Base-by-base conservation (phyloP, 2,113 vertebrate species). In the Bambusicola thoracicus region DNA sequence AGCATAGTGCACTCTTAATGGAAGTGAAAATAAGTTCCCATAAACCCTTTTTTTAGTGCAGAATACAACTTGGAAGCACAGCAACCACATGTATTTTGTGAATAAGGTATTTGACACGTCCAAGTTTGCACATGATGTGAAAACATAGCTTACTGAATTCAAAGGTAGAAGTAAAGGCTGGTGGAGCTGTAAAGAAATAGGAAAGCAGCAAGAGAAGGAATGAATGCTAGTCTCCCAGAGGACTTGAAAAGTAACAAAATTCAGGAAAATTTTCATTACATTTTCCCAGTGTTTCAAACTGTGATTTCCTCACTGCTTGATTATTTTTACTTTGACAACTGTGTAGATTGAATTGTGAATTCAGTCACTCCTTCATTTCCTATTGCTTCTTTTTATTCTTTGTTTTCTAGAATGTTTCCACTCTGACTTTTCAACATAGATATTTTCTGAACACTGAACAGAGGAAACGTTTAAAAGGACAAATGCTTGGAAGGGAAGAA, bases 281-380 rank as follows among this genome's bases (percentile, higher is more conserved):
- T 61, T 83, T 90, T 29, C 34, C 19, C 61, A 86, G 43, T 34
- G 59, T 77, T 82, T 73, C 68, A 88, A 83, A 74, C 51, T 58
- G 46, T 81, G 48, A 69, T 90, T 90, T 86, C 34, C 32, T 3
- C 65, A 0, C 34, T 92, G 55, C 46, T 77, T 72, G 32, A 81
- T 79, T 87, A 55, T 81, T 91, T 89, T 85, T 29, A 66, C 68
- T 88, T 74, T 77, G 65, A 85, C 46, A 76, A 49, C 41, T 80
- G 3, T 13, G 66, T 74, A 15, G 41, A 66, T 21, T 66, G 65
- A 85, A 67, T 49, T 68, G 25, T 51, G 59, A 87, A 77, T 55
- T 66, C 59, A 74, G 24, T 58, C 63, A 40, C 76, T 73, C 59
- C 40, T 76, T 43, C 21, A 87, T 34, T 70, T 77, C 21, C 13